These are phyloP conservation scores for Nibea albiflora DNA, from an alignment of 2,113 vertebrate species.

Conservation along the genomic window DNA sequence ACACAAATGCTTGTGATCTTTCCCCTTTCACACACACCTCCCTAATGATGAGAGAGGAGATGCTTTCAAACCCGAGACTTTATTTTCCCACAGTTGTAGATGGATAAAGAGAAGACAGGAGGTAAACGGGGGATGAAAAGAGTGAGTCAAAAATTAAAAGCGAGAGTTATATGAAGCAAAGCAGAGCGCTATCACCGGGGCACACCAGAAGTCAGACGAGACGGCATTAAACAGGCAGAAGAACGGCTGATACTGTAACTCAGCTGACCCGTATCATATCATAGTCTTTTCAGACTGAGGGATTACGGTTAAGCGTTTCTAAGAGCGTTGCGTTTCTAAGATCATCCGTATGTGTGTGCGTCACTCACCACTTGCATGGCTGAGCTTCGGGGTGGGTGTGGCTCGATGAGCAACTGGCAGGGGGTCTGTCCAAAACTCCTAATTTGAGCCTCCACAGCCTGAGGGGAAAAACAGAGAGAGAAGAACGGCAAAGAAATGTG, in stretches of 20 bases:
- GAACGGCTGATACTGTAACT: conserved; percentile 3
- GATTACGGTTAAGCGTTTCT: conserved; percentile 1
- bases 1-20: conserved; percentile 59
- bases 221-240: conserved; percentile 12
- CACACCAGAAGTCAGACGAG: conserved; percentile 26
- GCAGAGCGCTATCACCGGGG: conserved; percentile 28
- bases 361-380: conserved; percentile 98
- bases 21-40: conserved; percentile 69
- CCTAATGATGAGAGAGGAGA: conserved; percentile 76
- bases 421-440: conserved; percentile 98
- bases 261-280: conserved; percentile 2
- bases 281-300: conserved; percentile 14
- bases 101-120: conserved; percentile 2
- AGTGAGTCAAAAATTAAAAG: conserved; percentile 39
- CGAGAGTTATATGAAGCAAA: conserved; percentile 39
- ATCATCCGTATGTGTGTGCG: conserved; percentile 16
- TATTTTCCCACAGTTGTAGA: conserved; percentile 70
- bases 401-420: conserved; percentile 96
- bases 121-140: conserved; percentile 40
- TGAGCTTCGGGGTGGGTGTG: conserved; percentile 96
- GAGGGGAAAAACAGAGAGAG: conserved; percentile 6
- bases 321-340: conserved; percentile 19
- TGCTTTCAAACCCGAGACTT: conserved; percentile 55
- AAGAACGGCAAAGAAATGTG: background rate
- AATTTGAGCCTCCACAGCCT: conserved; percentile 98